phyloP scores from a whole-genome alignment of 2,797 vertebrate species.

The Pangasius djambal region DNA sequence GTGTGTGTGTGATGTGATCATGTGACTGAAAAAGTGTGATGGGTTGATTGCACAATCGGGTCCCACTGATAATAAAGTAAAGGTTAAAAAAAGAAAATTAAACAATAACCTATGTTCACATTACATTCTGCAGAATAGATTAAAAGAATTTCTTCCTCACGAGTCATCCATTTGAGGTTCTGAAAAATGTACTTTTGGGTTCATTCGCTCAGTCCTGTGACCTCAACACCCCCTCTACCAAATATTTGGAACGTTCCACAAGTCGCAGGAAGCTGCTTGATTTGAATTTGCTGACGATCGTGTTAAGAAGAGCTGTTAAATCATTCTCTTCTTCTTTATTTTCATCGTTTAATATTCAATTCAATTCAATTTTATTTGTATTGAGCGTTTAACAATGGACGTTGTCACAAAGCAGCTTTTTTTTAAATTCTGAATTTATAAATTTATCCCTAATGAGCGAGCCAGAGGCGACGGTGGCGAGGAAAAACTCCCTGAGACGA shows the following conservation, averaged over 20 bases:
- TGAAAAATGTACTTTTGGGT: too few species aligned
- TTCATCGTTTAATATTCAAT: too few species aligned
- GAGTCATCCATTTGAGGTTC: not conserved
- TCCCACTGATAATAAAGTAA: not conserved
- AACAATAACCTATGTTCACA: too few species aligned
- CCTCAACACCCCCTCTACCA: not conserved
- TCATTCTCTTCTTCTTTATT: not conserved
- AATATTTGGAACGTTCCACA: not conserved
- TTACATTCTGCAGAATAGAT: not conserved
- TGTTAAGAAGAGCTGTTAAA: not conserved
- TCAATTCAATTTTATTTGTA: too few species aligned
- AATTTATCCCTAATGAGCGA: too few species aligned
- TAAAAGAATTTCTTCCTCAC: not conserved
- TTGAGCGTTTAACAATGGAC: too few species aligned
- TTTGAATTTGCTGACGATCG: not conserved
- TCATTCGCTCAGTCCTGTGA: not conserved
- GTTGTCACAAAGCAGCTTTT: too few species aligned
- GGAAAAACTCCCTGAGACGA: too few species aligned
- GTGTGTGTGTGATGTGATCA: slow-evolving; percentile 1
- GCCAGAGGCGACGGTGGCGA: too few species aligned
- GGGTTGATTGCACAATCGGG: not conserved
- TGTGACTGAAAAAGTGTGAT: not conserved
- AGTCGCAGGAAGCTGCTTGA: not conserved
- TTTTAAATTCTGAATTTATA: too few species aligned
- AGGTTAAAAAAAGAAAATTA: too few species aligned